Conservation (phyloP, 2,113 vertebrate genomes). For the Catharus fuscescens region DNA sequence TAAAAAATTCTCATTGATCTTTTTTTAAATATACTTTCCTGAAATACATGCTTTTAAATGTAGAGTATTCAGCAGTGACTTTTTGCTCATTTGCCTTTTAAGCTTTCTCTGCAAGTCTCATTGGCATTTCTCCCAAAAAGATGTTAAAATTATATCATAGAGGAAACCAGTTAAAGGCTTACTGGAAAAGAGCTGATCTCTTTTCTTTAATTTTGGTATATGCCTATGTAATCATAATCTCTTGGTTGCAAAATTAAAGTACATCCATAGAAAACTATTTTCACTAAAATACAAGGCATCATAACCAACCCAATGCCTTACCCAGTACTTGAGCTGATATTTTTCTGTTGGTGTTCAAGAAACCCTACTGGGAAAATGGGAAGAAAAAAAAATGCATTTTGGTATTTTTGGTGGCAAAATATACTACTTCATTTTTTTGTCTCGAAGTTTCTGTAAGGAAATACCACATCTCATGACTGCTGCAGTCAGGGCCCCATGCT, state of each 20-base stretch:
- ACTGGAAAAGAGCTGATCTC: slow-evolving; percentile 10
- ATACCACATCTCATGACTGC: background rate
- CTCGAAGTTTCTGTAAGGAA: background rate
- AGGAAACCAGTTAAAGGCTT: background rate
- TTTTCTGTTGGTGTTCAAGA: background rate
- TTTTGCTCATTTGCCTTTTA: slow-evolving; percentile 3
- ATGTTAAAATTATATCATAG: slow-evolving; percentile 16
- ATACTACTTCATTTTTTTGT: background rate
- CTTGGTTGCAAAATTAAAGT: background rate
- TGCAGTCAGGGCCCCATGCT: background rate
- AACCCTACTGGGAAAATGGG: background rate
- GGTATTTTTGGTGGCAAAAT: background rate
- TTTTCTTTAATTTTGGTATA: slow-evolving; percentile 10
- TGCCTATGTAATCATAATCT: background rate
- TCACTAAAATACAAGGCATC: background rate
- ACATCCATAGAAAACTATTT: background rate
- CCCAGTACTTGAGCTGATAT: background rate
- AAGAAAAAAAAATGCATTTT: background rate
- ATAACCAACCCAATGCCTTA: background rate
- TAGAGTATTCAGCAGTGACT: background rate
- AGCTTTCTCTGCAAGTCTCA: background rate
- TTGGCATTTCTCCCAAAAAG: background rate
- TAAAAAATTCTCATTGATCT: background rate
- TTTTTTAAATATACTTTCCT: background rate
- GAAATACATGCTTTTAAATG: background rate